These are phyloP conservation scores for Bradynema listronoti DNA, from an alignment of 1,140 invertebrate genomes.

Conservation along the genomic window DNA sequence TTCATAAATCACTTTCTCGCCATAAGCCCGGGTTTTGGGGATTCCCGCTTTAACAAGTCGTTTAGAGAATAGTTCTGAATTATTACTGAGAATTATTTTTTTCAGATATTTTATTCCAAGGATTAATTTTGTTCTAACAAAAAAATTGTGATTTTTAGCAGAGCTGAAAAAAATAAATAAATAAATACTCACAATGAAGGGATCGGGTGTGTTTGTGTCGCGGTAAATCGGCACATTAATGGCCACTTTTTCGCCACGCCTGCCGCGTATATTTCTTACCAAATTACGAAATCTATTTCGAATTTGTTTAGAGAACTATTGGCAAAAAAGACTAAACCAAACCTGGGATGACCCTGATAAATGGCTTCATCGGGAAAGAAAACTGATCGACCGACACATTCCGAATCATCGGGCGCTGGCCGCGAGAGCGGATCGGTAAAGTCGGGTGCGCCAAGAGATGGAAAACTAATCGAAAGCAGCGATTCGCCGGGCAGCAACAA, in stretches of 20 bases:
- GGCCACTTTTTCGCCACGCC: constrained; percentile 85
- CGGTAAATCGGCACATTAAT: constrained; percentile 88
- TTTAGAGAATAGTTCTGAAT: no score
- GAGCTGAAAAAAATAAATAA: background rate
- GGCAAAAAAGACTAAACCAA: constrained; percentile 59
- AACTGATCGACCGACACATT: constrained; percentile 73
- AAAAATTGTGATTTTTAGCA: no score
- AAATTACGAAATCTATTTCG: constrained; percentile 67
- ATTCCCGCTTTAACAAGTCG: no score
- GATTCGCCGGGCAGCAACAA: constrained; percentile 74
- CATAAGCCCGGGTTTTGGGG: no score
- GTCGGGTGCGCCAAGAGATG: constrained; percentile 74
- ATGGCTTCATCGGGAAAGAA: constrained; percentile 94
- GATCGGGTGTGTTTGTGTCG: constrained; percentile 72
- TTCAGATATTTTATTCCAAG: no score
- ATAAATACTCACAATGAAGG: constrained; percentile 60
- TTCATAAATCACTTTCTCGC: no score
- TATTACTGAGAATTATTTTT: no score
- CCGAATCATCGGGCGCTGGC: constrained; percentile 66
- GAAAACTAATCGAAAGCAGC: constrained; percentile 68
- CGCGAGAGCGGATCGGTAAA: constrained; percentile 76
- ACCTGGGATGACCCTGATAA: constrained; percentile 84
- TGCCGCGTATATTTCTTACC: constrained; percentile 79
- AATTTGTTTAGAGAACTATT: background rate
- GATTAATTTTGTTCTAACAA: no score